Percentiles rank a stretch among this genome's conserved stretches.
Evolutionary conservation across 2,797 vertebrate species (phyloP).

Genomic region (Intellagama lesueurii): DNA sequence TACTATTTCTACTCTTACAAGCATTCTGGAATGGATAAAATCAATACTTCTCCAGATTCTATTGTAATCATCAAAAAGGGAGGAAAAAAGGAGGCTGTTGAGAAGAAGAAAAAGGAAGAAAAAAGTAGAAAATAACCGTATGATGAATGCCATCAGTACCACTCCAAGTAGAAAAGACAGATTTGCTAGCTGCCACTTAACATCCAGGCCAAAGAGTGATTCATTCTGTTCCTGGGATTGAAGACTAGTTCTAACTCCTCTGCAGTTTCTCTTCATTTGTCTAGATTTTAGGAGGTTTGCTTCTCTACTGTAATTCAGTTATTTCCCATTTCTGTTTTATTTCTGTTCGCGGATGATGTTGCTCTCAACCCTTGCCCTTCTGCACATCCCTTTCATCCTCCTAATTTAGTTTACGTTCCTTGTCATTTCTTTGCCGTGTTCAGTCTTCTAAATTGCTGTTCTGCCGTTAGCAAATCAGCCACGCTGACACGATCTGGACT

Average conservation of each 20-base stretch:
- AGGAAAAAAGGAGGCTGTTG: background rate
- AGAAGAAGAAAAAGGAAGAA: no score
- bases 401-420: constrained; percentile 15
- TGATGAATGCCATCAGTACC: background rate
- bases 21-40: background rate
- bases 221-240: background rate
- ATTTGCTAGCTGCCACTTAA: background rate
- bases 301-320: background rate
- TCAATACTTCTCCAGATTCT: background rate
- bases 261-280: background rate
- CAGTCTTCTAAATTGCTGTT: constrained; percentile 15
- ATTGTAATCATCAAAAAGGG: background rate
- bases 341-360: background rate
- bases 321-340: background rate
- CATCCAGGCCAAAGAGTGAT: background rate
- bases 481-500: background rate
- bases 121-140: background rate
- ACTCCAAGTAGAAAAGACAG: background rate
- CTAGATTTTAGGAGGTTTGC: background rate
- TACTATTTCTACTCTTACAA: background rate
- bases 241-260: background rate
- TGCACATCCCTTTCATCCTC: constrained; percentile 7
- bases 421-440: constrained; percentile 14
- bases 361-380: background rate
- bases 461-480: background rate